phyloP scores from a whole-genome alignment of 2,888 invertebrate genomes.

The Tromatobia lineatoria region DNA sequence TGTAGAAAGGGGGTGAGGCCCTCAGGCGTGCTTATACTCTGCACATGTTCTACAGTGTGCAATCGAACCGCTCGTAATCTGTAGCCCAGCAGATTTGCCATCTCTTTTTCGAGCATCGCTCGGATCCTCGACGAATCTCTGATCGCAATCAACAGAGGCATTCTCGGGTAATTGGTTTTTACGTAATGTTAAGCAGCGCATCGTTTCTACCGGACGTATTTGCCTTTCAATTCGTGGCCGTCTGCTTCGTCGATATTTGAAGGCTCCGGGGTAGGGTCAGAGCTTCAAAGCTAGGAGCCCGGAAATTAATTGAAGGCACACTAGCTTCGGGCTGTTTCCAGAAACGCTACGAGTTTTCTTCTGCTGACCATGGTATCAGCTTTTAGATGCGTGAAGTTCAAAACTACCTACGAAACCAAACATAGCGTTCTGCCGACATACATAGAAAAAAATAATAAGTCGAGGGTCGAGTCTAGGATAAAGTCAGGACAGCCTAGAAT shows the following conservation, averaged over 20 bases:
- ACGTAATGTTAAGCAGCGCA: conserved; percentile 81
- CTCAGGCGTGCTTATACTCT: conserved; percentile 27
- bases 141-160: conserved; percentile 82
- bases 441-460: no score
- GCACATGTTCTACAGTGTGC: conserved; percentile 40
- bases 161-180: conserved; percentile 84
- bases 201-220: conserved; percentile 72
- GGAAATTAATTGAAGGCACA: conserved; percentile 67
- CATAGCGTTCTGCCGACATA: background rate
- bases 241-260: conserved; percentile 56
- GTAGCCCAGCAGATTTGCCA: conserved; percentile 1
- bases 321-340: conserved; percentile 61
- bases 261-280: conserved; percentile 38
- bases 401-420: conserved; percentile 16
- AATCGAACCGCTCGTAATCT: conserved; percentile 60
- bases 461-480: no score
- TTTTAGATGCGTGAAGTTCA: conserved; percentile 24
- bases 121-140: conserved; percentile 63
- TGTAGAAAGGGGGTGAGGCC: conserved; percentile 53
- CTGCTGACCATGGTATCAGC: conserved; percentile 17
- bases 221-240: conserved; percentile 63
- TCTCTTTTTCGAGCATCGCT: conserved; percentile 37
- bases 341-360: conserved; percentile 46
- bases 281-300: conserved; percentile 64
- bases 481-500: no score